phyloP scores from a whole-genome alignment of 2,888 invertebrate species.

The Watsonalla cultraria region DNA sequence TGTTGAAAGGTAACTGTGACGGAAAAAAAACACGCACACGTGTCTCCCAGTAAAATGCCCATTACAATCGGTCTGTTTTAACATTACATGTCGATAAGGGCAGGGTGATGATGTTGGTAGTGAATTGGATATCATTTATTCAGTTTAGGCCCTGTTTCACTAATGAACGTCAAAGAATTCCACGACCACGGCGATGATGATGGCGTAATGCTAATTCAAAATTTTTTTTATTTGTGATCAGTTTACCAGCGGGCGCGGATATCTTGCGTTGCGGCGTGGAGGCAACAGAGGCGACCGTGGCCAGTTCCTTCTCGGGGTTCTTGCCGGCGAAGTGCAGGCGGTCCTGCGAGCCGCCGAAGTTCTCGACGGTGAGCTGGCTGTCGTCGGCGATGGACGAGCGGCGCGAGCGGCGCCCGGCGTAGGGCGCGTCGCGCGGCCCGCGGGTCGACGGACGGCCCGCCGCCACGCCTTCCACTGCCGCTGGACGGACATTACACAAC shows the following conservation, averaged over 20 bases:
- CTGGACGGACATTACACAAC: neutral
- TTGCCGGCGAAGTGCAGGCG: conserved; percentile 90
- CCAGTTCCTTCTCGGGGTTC: conserved; percentile 88
- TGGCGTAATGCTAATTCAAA: too few relatives aligned
- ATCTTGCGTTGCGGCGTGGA: conserved; percentile 42
- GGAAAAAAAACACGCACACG: neutral
- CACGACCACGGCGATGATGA: too few relatives aligned
- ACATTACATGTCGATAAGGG: too few relatives aligned
- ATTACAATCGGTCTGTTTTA: too few relatives aligned
- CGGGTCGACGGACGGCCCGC: conserved; percentile 93
- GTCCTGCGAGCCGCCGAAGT: conserved; percentile 95
- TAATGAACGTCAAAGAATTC: too few relatives aligned
- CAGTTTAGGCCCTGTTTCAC: too few relatives aligned
- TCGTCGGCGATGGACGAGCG: conserved; percentile 90
- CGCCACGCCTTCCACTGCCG: conserved; percentile 50
- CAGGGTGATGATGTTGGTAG: too few relatives aligned
- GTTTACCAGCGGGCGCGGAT: conserved; percentile 72
- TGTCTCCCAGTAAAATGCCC: too few relatives aligned
- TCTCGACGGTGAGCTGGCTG: conserved; percentile 93
- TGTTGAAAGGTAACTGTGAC: too few relatives aligned
- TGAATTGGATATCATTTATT: too few relatives aligned
- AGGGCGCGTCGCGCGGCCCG: conserved; percentile 74
- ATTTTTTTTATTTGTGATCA: neutral
- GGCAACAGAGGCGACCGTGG: conserved; percentile 55
- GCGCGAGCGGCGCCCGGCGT: conserved; percentile 90